These are phyloP conservation scores for Lycocorax pyrrhopterus DNA, from an alignment of 2,113 vertebrate genomes.

Conservation along the genomic window DNA sequence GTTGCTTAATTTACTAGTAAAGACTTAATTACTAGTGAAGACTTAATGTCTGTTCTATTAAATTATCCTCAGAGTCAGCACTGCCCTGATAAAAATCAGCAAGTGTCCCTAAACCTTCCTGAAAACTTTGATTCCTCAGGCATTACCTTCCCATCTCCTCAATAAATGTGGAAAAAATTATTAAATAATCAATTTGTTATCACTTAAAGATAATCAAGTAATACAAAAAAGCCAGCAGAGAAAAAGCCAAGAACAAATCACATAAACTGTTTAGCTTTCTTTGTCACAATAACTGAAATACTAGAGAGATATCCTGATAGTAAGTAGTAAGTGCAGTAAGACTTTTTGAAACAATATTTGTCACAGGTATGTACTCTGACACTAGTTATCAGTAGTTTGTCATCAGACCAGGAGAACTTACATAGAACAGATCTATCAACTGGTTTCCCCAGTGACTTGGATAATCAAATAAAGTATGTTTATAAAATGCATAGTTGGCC, in stretches of 20 bases:
- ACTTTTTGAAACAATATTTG: not conserved
- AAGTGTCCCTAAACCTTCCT: not conserved
- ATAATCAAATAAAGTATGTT: not conserved
- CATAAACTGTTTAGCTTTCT: not conserved
- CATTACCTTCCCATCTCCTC: not conserved
- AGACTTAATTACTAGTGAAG: conserved; percentile 28
- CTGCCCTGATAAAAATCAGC: conserved; percentile 24
- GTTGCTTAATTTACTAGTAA: conserved; percentile 27
- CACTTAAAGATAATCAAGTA: not conserved
- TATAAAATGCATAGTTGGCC: not conserved
- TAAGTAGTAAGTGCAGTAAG: not conserved
- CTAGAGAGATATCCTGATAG: not conserved
- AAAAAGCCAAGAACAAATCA: not conserved
- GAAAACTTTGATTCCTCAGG: not conserved
- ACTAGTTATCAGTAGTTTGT: not conserved
- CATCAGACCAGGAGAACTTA: not conserved
- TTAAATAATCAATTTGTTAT: conserved; percentile 23
- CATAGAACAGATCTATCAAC: not conserved
- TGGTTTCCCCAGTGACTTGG: not conserved
- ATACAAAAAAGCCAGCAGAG: not conserved
- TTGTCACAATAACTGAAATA: not conserved
- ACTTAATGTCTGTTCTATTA: conserved; percentile 11
- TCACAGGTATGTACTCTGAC: not conserved
- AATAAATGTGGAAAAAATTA: not conserved
- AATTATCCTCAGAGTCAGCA: conserved; percentile 28